These are phyloP conservation scores for Lithophane ornitopus DNA, from an alignment of 2,888 invertebrate genomes.

Conservation along the genomic window DNA sequence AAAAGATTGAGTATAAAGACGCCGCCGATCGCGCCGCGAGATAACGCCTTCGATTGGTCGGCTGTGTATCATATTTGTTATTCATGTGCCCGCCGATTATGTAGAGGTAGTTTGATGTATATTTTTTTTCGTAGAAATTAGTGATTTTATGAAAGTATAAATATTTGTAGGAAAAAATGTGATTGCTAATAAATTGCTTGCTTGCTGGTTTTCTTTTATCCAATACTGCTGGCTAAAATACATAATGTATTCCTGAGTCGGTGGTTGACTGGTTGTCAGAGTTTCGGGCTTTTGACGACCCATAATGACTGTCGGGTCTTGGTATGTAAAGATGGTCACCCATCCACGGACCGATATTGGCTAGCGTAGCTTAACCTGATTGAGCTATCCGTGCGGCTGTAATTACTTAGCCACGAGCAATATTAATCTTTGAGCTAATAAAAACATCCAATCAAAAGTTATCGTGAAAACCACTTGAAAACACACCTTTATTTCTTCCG, in stretches of 20 bases:
- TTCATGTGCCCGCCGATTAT: conserved; percentile 37
- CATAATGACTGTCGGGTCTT: too few relatives aligned
- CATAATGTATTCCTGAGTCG: not conserved
- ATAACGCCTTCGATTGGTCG: conserved; percentile 68
- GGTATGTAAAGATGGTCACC: too few relatives aligned
- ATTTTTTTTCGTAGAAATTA: conserved; percentile 12
- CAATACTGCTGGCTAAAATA: not conserved
- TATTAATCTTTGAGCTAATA: too few relatives aligned
- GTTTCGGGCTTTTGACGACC: too few relatives aligned
- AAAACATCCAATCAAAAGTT: conserved; percentile 1
- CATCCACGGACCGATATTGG: too few relatives aligned
- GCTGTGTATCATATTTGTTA: conserved; percentile 73
- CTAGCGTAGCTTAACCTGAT: too few relatives aligned
- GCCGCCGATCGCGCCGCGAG: conserved; percentile 73
- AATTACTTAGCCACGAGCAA: too few relatives aligned
- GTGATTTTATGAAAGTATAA: not conserved
- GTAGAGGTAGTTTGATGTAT: conserved; percentile 25
- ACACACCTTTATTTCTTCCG: conserved; percentile 17
- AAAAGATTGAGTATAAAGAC: conserved; percentile 74
- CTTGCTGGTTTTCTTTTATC: not conserved
- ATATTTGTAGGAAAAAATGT: not conserved
- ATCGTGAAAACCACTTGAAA: conserved; percentile 2
- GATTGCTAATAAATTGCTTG: not conserved
- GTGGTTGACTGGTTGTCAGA: too few relatives aligned
- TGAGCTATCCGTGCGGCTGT: too few relatives aligned